Conservation (phyloP, 2,888 invertebrate species). For the Cheilosia variabilis region DNA sequence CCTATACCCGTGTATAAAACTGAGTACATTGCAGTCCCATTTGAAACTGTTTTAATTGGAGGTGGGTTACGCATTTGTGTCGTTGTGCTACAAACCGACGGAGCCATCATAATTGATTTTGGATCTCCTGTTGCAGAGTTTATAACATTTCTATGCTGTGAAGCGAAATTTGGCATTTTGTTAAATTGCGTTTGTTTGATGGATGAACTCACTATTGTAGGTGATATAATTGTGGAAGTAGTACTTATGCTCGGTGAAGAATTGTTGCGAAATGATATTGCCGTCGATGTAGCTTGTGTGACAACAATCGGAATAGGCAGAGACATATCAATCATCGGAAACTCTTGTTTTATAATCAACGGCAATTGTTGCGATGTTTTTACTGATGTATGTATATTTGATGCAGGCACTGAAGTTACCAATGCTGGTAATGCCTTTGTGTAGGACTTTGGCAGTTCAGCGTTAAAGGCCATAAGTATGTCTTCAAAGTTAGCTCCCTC, state of each 20-base stretch:
- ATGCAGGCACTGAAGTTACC: conserved; percentile 82
- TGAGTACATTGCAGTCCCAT: conserved; percentile 88
- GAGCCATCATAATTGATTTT: conserved; percentile 39
- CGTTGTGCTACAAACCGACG: conserved; percentile 41
- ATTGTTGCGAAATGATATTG: conserved; percentile 55
- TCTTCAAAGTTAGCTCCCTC: conserved; percentile 92
- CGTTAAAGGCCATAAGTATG: conserved; percentile 88
- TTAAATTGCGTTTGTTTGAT: conserved; percentile 35
- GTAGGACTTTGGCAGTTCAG: conserved; percentile 89
- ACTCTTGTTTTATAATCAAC: conserved; percentile 64
- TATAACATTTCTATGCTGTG: conserved; percentile 54
- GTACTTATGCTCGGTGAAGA: conserved; percentile 50
- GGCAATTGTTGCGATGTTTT: conserved; percentile 49
- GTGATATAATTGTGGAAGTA: conserved; percentile 48
- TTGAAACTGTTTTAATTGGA: conserved; percentile 84
- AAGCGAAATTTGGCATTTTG: conserved; percentile 40
- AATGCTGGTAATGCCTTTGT: conserved; percentile 89
- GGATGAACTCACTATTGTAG: conserved; percentile 46
- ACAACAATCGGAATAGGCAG: conserved; percentile 36
- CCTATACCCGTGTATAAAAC: conserved; percentile 92
- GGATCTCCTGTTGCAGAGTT: conserved; percentile 28
- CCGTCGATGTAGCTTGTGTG: conserved; percentile 26
- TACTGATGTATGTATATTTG: conserved; percentile 65
- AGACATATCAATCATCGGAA: conserved; percentile 60
- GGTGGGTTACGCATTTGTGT: conserved; percentile 78